phyloP scores from a whole-genome alignment of 2,113 vertebrate genomes.

The Silurus meridionalis region DNA sequence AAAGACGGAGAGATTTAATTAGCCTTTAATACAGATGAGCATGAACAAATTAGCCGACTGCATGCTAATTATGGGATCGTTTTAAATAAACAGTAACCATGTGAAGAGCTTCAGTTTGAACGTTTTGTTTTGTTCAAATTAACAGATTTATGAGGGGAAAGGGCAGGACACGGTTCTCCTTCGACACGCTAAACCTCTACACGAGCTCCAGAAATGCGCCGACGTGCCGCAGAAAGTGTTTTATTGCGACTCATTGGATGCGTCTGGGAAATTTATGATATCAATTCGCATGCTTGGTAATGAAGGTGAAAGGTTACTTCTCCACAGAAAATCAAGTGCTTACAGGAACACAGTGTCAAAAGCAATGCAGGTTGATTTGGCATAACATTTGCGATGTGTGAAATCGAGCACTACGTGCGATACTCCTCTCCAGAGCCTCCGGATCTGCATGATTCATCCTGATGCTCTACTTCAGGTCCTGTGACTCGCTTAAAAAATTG shows the following conservation, averaged over 20 bases:
- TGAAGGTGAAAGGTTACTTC: not conserved
- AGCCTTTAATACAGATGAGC: not conserved
- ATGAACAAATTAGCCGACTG: not conserved
- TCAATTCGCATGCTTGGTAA: conserved; percentile 17
- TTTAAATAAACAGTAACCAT: too few species aligned
- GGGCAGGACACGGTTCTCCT: not conserved
- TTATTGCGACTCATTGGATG: not conserved
- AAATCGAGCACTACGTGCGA: not conserved
- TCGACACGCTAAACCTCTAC: not conserved
- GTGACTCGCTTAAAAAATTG: not conserved
- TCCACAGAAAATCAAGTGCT: not conserved
- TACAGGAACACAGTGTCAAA: not conserved
- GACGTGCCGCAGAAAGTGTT: too few species aligned
- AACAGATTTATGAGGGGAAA: not conserved
- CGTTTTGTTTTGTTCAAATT: not conserved
- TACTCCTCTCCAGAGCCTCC: not conserved
- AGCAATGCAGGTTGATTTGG: not conserved
- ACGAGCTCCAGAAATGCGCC: not conserved
- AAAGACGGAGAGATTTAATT: not conserved
- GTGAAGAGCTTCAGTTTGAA: not conserved
- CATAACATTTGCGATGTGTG: not conserved
- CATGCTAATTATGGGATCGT: too few species aligned
- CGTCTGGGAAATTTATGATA: conserved; percentile 15
- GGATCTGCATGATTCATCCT: not conserved
- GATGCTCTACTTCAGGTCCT: not conserved